These are phyloP conservation scores for Orthonevra nobilis DNA, from an alignment of 2,888 invertebrate genomes.

Conservation along the genomic window DNA sequence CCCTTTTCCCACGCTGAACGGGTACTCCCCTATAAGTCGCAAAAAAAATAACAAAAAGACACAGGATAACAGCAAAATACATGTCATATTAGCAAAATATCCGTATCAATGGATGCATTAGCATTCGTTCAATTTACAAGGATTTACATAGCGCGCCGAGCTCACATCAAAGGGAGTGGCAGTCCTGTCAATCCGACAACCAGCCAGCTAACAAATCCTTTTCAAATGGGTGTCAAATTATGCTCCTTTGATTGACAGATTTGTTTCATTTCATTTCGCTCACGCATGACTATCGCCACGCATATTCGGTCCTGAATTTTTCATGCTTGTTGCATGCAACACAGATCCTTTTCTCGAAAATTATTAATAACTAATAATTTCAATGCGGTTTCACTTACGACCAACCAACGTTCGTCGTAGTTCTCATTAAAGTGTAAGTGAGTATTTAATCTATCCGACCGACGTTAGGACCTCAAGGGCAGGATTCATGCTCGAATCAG, in stretches of 20 bases:
- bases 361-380: slow-evolving; percentile 70
- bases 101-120: slow-evolving; percentile 61
- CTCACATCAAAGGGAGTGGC: slow-evolving; percentile 51
- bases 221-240: slow-evolving; percentile 65
- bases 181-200: slow-evolving; percentile 28
- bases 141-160: slow-evolving; percentile 34
- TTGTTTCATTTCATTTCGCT: slow-evolving; percentile 23
- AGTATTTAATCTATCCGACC: slow-evolving; percentile 58
- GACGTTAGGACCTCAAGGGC: too few species aligned
- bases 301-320: slow-evolving; percentile 50
- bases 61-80: slow-evolving; percentile 61
- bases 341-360: slow-evolving; percentile 57
- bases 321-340: slow-evolving; percentile 65
- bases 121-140: slow-evolving; percentile 32
- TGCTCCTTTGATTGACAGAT: slow-evolving; percentile 66
- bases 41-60: slow-evolving; percentile 31
- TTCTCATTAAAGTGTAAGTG: slow-evolving; percentile 63
- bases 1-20: slow-evolving; percentile 16
- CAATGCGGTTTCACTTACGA: slow-evolving; percentile 67
- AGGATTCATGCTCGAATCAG: too few species aligned
- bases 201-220: slow-evolving; percentile 47
- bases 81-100: slow-evolving; percentile 68
- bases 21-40: not conserved
- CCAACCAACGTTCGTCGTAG: slow-evolving; percentile 48
- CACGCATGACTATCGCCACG: slow-evolving; percentile 13